Conservation (phyloP, 1,140 invertebrate species). For the Hypothenemus hampei region DNA sequence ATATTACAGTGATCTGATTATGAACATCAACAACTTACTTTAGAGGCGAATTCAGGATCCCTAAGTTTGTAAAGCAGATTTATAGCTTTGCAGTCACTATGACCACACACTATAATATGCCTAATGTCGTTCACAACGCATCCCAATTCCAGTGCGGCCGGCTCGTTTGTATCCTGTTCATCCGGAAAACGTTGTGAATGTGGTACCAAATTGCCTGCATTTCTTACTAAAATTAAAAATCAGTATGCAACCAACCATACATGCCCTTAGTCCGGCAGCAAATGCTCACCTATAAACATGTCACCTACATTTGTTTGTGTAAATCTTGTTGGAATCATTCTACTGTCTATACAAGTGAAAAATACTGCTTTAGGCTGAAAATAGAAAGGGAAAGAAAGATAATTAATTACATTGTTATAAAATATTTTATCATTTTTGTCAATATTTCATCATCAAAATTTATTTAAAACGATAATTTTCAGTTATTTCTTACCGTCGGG, state of each 20-base stretch:
- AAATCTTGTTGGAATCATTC: slow-evolving; percentile 93
- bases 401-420: no score
- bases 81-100: slow-evolving; percentile 97
- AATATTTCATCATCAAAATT: no score
- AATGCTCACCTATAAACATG: slow-evolving; percentile 92
- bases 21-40: slow-evolving; percentile 36
- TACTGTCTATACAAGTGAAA: slow-evolving; percentile 95
- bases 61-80: slow-evolving; percentile 82
- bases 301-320: slow-evolving; percentile 93
- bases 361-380: slow-evolving; percentile 90
- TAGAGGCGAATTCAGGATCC: slow-evolving; percentile 68
- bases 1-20: not conserved
- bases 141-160: slow-evolving; percentile 88
- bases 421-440: no score
- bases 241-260: not conserved
- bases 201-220: slow-evolving; percentile 90
- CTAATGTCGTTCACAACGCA: slow-evolving; percentile 90
- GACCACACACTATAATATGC: slow-evolving; percentile 93
- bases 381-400: no score
- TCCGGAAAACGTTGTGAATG: slow-evolving; percentile 83
- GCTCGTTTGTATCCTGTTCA: slow-evolving; percentile 86
- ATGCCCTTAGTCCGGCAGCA: not conserved
- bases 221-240: slow-evolving; percentile 64
- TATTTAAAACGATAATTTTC: no score
- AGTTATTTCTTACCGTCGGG: slow-evolving; percentile 81